Evolutionary conservation across 53 echinoderm and acorn worm genomes (phyloP).

Genomic region (Mesocentrotus franciscanus): DNA sequence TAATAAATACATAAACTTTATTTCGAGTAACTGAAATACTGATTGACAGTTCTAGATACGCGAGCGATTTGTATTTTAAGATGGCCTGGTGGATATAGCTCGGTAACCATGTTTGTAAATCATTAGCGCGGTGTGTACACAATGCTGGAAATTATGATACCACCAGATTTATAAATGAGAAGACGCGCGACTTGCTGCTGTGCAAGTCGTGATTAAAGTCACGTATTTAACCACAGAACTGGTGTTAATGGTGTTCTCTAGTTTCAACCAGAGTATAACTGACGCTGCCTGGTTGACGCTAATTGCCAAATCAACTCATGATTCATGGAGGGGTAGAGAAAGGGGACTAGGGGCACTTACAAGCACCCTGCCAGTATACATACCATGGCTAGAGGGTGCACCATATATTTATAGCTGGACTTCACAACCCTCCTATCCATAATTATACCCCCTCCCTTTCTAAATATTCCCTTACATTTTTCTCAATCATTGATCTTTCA

Average conservation of each 20-base stretch:
- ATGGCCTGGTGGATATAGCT: not conserved
- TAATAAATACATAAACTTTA: not conserved
- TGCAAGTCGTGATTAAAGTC: slow-evolving; percentile 21
- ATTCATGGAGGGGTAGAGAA: not conserved
- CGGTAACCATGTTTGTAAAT: not conserved
- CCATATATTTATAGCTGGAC: not conserved
- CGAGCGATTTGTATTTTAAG: not conserved
- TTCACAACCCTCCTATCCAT: not conserved
- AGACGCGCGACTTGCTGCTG: not conserved
- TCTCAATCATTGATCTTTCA: not conserved
- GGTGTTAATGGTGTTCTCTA: not conserved
- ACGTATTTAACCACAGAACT: slow-evolving; percentile 28
- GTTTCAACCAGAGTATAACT: not conserved
- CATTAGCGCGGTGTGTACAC: not conserved
- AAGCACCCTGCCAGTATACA: not conserved
- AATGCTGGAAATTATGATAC: not conserved
- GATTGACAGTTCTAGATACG: not conserved
- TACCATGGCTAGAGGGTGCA: not conserved
- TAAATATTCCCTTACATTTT: not conserved
- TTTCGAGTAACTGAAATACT: not conserved
- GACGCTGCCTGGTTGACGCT: slow-evolving; percentile 26
- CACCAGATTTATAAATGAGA: not conserved
- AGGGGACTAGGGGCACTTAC: not conserved
- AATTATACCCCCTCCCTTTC: not conserved
- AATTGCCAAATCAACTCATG: not conserved